Percentiles rank a stretch among this genome's conserved stretches.
Evolutionary conservation across 2,888 invertebrate genomes (phyloP).

Genomic region (Hydrotaea cyrtoneurina): DNA sequence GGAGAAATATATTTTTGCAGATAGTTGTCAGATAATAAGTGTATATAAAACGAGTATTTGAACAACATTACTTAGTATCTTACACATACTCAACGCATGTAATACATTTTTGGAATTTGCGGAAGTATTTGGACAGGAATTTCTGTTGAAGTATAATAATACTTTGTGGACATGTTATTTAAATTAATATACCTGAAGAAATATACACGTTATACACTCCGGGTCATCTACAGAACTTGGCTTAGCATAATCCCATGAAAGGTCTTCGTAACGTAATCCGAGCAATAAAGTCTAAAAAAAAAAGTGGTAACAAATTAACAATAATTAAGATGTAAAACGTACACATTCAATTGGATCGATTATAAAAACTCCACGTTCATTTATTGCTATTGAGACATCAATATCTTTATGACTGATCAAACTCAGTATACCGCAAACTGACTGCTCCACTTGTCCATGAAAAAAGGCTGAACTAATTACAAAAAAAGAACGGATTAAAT

Average conservation of each 20-base stretch:
- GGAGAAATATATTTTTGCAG: too few relatives aligned
- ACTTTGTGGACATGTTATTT: too few relatives aligned
- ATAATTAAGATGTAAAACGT: conserved; percentile 79
- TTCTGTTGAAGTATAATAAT: too few relatives aligned
- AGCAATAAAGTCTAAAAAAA: conserved; percentile 87
- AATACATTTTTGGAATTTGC: too few relatives aligned
- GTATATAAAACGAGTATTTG: too few relatives aligned
- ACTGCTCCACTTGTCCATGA: conserved; percentile 96
- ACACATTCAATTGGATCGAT: conserved; percentile 93
- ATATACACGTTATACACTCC: conserved; percentile 94
- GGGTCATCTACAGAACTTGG: conserved; percentile 90
- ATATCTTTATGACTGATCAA: conserved; percentile 93
- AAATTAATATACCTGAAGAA: conserved; percentile 86
- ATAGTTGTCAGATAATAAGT: too few relatives aligned
- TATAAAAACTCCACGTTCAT: conserved; percentile 90
- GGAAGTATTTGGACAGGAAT: too few relatives aligned
- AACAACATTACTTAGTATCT: too few relatives aligned
- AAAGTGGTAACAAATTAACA: conserved; percentile 45
- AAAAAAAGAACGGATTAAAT: background rate
- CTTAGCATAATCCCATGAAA: conserved; percentile 96
- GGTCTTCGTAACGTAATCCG: conserved; percentile 92
- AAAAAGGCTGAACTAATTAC: conserved; percentile 92
- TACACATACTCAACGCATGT: too few relatives aligned
- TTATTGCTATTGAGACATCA: conserved; percentile 93
- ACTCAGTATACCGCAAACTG: conserved; percentile 91